Evolutionary conservation across 2,888 invertebrate genomes (phyloP).

Genomic region (Serripes groenlandicus): DNA sequence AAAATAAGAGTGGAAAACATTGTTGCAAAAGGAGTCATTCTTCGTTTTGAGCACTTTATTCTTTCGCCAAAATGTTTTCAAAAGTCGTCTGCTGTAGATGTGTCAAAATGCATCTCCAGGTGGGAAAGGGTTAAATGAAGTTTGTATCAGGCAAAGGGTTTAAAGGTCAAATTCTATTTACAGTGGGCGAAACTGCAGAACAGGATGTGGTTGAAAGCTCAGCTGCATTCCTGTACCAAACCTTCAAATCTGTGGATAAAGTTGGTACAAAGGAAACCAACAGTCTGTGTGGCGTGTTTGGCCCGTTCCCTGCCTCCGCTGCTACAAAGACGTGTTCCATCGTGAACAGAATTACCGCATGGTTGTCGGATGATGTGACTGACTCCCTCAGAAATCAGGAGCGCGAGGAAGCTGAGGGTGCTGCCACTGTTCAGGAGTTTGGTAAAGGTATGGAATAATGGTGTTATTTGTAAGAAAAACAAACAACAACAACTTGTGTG

Average conservation of each 20-base stretch:
- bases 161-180: too few relatives aligned
- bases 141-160: neutral
- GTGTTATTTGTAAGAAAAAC: too few relatives aligned
- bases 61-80: neutral
- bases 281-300: constrained; percentile 81
- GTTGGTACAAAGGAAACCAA: constrained; percentile 79
- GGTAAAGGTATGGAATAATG: too few relatives aligned
- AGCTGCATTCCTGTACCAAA: constrained; percentile 81
- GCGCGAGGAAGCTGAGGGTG: constrained; percentile 77
- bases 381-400: constrained; percentile 65
- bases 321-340: constrained; percentile 81
- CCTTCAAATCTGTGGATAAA: constrained; percentile 77
- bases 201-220: constrained; percentile 80
- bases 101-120: neutral
- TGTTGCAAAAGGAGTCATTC: neutral
- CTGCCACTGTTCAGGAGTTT: constrained; percentile 77
- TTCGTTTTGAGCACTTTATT: neutral
- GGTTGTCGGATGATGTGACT: constrained; percentile 79
- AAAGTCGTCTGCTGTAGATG: neutral
- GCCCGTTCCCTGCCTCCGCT: constrained; percentile 83
- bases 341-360: constrained; percentile 75
- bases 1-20: neutral
- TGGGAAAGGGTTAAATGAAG: neutral
- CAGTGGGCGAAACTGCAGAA: constrained; percentile 79
- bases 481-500: too few relatives aligned